Evolutionary conservation across 2,797 vertebrate genomes (phyloP), one percentile per base, ranked within the genome.

Genomic region (Hyperoplus lanceolatus): DNA sequence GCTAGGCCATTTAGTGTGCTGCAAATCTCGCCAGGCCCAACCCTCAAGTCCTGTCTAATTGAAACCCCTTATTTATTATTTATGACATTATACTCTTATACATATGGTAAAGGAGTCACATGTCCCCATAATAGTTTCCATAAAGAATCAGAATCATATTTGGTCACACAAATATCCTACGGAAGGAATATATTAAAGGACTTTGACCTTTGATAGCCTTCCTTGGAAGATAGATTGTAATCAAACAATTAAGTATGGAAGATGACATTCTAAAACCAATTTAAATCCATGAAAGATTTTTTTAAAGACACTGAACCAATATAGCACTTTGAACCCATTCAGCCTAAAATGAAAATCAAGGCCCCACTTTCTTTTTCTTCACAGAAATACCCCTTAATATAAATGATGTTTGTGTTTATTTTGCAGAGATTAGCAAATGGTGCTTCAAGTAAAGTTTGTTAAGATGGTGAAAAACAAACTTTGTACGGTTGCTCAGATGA

Each of bases 1-100:
- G 74, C 60, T 65, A n/a, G 45, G 76, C 79, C 78, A 68, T 85
- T 63, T 73, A 71, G 60, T 72, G 63, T 54, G 45, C 18, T 46
- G 57, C 58, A 70, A 73, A 63, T 81, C 61, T 59, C 51, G 18
- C 55, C 8, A 54, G 42, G 14, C 38, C 29, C 51, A 49, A 69
- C 48, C 21, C 42, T 60, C 13, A 48, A 36, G 46, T 48, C 36
- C 18, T 29, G 48, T 75, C 77, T 49, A 15, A 76, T 10, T 66
- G 21, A 55, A n/a, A 50, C 15, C 29, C 9, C 21, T 36, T 16
- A 49, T 21, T 63, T 72, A 62, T 29, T 59, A 39, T 79, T 82
- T 51, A 38, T 64, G 62, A 38, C 10, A 41, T 63, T 10, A 64
- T 11, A 12, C 16, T 21, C 11, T 41, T 42, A 36, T 6, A 73